Base-by-base conservation (phyloP, 2,113 vertebrate genomes). In the Bos indicus region DNA sequence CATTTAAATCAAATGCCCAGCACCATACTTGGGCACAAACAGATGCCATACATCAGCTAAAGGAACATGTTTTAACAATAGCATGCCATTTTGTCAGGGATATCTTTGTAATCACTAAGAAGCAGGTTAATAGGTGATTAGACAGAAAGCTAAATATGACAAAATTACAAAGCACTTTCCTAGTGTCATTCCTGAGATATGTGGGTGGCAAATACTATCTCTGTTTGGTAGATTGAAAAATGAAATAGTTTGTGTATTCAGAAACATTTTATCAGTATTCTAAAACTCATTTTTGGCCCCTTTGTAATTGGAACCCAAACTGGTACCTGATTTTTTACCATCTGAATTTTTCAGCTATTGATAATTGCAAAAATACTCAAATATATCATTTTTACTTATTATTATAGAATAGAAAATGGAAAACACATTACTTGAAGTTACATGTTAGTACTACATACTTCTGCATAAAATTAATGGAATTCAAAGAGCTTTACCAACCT, bases 201-300 rank as follows among this genome's bases (percentile, higher is more conserved):
- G 98, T 97, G 93, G 95, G 96, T 95, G 95, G 96, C 86, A 97
- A 96, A 98, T 71, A 96, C 91, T 96, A 97, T 74, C 94, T 96
- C 51, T 95, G 57, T 96, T 97, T 97, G 96, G 60, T 81, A 91
- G 95, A 97, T 6, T 91, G 86, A 91, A 97, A 97, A 95, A 88
- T 97, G 93, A 97, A 98, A 93, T 88, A 95, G 71, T 96, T 93
- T 97, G 64, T 94, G 78, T 54, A 93, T 78, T 91, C 26, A 83
- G 60, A 95, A 92, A 96, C 46, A 93, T 81, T 96, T 96, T n/a
- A 80, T 33, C 1, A 59, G 89, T 60, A 95, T 93, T 97, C 59
- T 74, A 25, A n/a, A n/a, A 95, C 26, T 86, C 60, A 56, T n/a
- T 93, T 40, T 74, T 62, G 33, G 3, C 9, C 2, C 6, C 74